Evolutionary conservation across 2,113 vertebrate genomes (phyloP).

Genomic region (Oenanthe oenanthe): DNA sequence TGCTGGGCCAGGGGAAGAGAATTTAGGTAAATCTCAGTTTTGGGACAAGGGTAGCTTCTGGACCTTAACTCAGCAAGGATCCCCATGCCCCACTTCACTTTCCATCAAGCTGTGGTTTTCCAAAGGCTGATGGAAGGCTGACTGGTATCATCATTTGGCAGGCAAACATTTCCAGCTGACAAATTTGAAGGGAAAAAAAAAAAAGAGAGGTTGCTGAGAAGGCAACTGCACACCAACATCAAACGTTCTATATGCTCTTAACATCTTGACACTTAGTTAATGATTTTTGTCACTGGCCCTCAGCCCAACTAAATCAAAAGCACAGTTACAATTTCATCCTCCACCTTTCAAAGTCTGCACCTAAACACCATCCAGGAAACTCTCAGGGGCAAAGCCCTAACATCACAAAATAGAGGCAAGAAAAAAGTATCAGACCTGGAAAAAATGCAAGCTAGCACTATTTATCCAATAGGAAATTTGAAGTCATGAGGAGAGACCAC

Average conservation of each 20-base stretch:
- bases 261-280: neutral
- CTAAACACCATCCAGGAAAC: neutral
- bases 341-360: neutral
- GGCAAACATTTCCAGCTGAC: neutral
- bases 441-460: neutral
- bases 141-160: neutral
- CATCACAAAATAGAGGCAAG: neutral
- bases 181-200: neutral
- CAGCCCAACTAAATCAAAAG: neutral
- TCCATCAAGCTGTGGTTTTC: neutral
- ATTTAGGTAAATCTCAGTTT: neutral
- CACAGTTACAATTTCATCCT: neutral
- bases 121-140: neutral
- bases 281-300: neutral
- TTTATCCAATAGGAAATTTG: neutral
- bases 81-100: neutral
- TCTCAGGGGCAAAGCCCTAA: neutral
- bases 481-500: neutral
- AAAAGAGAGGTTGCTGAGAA: neutral
- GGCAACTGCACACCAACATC: neutral
- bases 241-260: neutral
- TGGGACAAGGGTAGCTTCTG: neutral
- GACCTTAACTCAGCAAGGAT: neutral
- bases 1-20: neutral
- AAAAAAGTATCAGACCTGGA: neutral